Percentiles rank a stretch among this genome's conserved stretches.
These are phyloP conservation scores for Harmothoe impar DNA, from an alignment of 2,888 invertebrate genomes.

Conservation along the genomic window DNA sequence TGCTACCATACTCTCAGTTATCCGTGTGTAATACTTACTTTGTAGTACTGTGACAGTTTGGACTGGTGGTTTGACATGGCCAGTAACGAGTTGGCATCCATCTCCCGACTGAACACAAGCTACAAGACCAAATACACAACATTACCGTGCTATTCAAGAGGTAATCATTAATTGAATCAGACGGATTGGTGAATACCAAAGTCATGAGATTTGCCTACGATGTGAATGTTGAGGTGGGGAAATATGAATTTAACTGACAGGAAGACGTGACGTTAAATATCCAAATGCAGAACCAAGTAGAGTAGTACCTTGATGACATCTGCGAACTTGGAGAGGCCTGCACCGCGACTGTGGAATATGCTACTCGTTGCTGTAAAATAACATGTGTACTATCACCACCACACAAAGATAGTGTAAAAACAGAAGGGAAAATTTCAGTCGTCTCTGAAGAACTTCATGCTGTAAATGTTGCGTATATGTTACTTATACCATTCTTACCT, in stretches of 20 bases:
- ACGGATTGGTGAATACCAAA: too few species aligned
- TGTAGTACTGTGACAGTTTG: constrained; percentile 87
- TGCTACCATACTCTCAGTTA: too few species aligned
- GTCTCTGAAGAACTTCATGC: too few species aligned
- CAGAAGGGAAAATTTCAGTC: too few species aligned
- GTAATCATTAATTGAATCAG: too few species aligned
- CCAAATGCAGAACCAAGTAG: neutral
- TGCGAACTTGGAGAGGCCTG: constrained; percentile 90
- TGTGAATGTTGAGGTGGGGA: neutral
- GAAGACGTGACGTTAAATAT: too few species aligned
- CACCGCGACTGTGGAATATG: constrained; percentile 89
- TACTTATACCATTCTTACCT: too few species aligned
- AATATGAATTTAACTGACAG: too few species aligned
- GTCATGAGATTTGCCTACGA: neutral
- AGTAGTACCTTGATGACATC: constrained; percentile 89
- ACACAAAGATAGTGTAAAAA: too few species aligned
- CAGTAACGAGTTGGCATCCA: constrained; percentile 69
- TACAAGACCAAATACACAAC: constrained; percentile 66
- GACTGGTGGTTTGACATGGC: constrained; percentile 74
- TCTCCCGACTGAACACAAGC: constrained; percentile 80
- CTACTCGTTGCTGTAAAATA: constrained; percentile 70
- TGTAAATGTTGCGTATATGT: too few species aligned
- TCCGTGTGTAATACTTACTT: constrained; percentile 88
- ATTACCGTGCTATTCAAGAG: too few species aligned
- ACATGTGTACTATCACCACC: neutral